A percentile compares a stretch with the other conserved stretches of the same genome.
These are phyloP conservation scores for Ochlodes sylvanus DNA, from an alignment of 2,888 invertebrate species.

Conservation along the genomic window DNA sequence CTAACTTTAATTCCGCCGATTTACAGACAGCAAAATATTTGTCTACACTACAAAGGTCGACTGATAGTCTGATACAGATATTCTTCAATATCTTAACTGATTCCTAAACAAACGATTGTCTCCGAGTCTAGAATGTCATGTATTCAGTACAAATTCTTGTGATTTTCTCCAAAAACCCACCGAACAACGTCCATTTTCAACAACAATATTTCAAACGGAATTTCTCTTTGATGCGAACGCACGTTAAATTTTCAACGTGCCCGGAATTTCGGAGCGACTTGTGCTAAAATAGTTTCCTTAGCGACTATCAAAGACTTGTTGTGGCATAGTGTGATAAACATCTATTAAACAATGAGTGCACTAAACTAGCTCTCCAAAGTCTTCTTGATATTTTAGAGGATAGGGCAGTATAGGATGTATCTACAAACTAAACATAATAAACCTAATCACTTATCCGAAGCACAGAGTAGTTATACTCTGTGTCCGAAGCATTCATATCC, in stretches of 20 bases:
- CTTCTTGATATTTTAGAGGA: neutral
- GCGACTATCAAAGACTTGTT: constrained; percentile 40
- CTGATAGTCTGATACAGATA: constrained; percentile 10
- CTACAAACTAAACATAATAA: too few species aligned
- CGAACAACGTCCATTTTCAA: constrained; percentile 44
- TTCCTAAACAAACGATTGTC: constrained; percentile 12
- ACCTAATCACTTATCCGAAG: too few species aligned
- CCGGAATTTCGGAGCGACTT: constrained; percentile 68
- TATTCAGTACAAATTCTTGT: constrained; percentile 29
- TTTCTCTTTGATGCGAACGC: constrained; percentile 69
- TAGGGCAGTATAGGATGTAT: too few species aligned
- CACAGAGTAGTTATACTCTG: too few species aligned
- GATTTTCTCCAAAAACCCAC: constrained; percentile 34
- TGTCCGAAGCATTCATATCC: too few species aligned
- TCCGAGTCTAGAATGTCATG: constrained; percentile 23
- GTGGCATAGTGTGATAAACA: constrained; percentile 27
- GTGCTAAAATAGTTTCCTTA: constrained; percentile 71
- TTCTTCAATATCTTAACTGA: constrained; percentile 6
- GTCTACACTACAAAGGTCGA: neutral
- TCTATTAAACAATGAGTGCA: constrained; percentile 24
- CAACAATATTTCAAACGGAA: constrained; percentile 54
- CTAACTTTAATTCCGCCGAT: neutral
- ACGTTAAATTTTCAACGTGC: constrained; percentile 68
- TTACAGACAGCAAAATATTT: neutral
- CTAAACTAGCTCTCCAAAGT: neutral